These are phyloP conservation scores for Polypterus senegalus DNA, from an alignment of 2,113 vertebrate species.

Conservation along the genomic window DNA sequence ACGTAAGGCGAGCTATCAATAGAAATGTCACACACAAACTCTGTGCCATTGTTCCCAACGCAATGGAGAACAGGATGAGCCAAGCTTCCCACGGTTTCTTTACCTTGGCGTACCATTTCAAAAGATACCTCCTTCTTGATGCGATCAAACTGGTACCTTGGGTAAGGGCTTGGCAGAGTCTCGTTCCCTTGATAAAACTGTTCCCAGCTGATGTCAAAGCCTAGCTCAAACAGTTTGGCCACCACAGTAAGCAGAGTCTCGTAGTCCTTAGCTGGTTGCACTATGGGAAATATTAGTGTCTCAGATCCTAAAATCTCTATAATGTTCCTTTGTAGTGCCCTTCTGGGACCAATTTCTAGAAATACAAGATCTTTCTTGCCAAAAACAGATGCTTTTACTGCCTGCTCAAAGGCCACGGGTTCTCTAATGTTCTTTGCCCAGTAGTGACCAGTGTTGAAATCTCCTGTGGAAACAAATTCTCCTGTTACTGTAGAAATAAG, in stretches of 20 bases:
- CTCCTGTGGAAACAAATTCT: conserved; percentile 28
- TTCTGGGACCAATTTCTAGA: conserved; percentile 68
- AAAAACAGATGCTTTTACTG: conserved; percentile 35
- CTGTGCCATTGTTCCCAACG: conserved; percentile 24
- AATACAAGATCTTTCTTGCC: conserved; percentile 47
- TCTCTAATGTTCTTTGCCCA: conserved; percentile 66
- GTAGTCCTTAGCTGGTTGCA: conserved; percentile 49
- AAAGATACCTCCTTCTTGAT: conserved; percentile 42
- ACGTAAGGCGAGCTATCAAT: conserved; percentile 34
- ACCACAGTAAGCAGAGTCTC: conserved; percentile 40
- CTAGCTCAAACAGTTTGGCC: conserved; percentile 61
- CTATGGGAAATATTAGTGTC: conserved; percentile 43
- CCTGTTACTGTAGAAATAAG: conserved; percentile 68
- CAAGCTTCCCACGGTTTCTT: conserved; percentile 8
- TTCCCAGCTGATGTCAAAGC: conserved; percentile 55
- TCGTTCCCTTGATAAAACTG: conserved; percentile 50
- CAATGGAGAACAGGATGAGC: conserved; percentile 39
- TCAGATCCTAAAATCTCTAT: conserved; percentile 54
- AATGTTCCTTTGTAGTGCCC: conserved; percentile 57
- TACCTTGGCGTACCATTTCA: conserved; percentile 36
- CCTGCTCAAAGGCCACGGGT: conserved; percentile 59
- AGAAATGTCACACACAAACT: conserved; percentile 48
- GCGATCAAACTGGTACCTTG: conserved; percentile 64
- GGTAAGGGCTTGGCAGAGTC: conserved; percentile 44
- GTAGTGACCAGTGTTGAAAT: conserved; percentile 55